Conservation (phyloP, 2,797 vertebrate genomes). For the Morelia viridis region DNA sequence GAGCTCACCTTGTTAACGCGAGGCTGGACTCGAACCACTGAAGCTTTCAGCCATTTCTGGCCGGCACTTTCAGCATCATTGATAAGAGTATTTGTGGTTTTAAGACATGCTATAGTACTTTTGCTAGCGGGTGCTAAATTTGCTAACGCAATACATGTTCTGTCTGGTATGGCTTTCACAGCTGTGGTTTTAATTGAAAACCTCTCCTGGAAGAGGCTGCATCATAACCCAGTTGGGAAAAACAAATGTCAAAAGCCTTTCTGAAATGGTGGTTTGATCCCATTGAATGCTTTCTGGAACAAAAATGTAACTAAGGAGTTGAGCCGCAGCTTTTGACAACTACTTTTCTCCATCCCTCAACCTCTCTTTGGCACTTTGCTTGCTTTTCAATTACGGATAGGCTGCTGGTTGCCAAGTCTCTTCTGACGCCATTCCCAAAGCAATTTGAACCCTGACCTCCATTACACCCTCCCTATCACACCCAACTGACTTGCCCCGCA, state of each 20-base stretch:
- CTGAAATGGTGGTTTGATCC: conserved; percentile 1
- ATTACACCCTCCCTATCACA: rapidly evolving
- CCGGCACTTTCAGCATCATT: too few species aligned
- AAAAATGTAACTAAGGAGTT: conserved; percentile 29
- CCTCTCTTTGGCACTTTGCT: neutral
- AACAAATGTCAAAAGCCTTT: conserved; percentile 36
- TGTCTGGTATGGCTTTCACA: neutral
- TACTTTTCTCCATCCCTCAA: conserved; percentile 40
- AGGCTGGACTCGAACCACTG: too few species aligned
- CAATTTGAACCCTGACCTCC: neutral
- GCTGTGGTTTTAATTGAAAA: neutral
- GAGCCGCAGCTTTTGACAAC: neutral
- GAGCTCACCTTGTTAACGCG: too few species aligned
- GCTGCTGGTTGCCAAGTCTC: neutral
- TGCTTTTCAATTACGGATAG: conserved; percentile 19
- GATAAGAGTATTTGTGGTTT: neutral
- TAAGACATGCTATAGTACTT: neutral
- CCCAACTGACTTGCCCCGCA: neutral
- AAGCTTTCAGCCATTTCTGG: too few species aligned
- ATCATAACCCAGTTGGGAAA: conserved; percentile 5
- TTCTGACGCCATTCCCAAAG: neutral
- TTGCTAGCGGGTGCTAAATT: conserved; percentile 20
- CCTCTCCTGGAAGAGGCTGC: neutral
- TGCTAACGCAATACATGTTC: conserved; percentile 8
- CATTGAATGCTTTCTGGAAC: conserved; percentile 23